phyloP scores from a whole-genome alignment of 2,888 invertebrate species.

The Sepioteuthis lessoniana region DNA sequence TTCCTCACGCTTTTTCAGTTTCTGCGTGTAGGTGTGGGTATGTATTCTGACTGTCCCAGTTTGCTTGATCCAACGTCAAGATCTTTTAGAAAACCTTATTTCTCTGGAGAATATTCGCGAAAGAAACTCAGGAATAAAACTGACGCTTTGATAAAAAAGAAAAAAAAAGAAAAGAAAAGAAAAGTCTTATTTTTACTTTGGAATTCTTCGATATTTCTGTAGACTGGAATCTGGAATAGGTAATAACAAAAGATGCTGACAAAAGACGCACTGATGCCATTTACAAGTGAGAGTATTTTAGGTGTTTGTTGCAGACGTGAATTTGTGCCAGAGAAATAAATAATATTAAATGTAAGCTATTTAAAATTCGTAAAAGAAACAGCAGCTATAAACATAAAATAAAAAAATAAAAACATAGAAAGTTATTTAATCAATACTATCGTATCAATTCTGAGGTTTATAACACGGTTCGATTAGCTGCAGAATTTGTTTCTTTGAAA shows the following conservation, averaged over 20 bases:
- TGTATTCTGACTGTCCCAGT: neutral
- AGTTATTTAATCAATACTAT: too few relatives aligned
- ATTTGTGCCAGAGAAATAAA: neutral
- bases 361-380: too few relatives aligned
- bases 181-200: neutral
- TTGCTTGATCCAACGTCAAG: neutral
- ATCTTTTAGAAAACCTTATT: neutral
- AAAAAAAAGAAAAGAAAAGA: neutral
- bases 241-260: neutral
- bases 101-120: neutral
- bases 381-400: too few relatives aligned
- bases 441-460: too few relatives aligned
- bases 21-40: neutral
- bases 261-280: neutral
- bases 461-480: too few relatives aligned
- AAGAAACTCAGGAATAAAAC: neutral
- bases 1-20: too few relatives aligned
- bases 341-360: too few relatives aligned
- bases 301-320: neutral
- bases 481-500: too few relatives aligned
- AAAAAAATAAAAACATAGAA: too few relatives aligned
- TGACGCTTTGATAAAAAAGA: neutral
- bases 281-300: neutral
- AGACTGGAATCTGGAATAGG: neutral
- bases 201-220: neutral